Percentiles rank a stretch among this genome's conserved stretches.
phyloP scores from a whole-genome alignment of 2,797 vertebrate genomes.

The Anguilla obscura region DNA sequence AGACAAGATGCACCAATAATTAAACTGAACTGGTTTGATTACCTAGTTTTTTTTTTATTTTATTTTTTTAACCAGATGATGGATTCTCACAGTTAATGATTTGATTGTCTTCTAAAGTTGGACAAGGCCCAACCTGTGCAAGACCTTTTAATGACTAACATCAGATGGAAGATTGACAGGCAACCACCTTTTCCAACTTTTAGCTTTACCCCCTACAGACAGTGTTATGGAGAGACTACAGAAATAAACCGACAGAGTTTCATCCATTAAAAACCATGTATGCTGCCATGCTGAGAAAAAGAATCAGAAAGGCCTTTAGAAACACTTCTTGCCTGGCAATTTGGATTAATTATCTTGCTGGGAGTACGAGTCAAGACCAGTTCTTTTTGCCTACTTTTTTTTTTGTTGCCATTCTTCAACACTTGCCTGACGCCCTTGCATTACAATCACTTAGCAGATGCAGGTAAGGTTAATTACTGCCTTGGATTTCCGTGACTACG shows the following conservation, averaged over 20 bases:
- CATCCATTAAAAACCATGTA: neutral
- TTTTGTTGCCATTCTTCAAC: neutral
- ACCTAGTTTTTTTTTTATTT: too few species aligned
- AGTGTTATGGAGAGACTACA: neutral
- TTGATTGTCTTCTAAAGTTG: too few species aligned
- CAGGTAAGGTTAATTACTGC: neutral
- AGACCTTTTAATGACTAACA: neutral
- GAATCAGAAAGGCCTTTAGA: neutral
- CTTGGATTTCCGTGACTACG: neutral
- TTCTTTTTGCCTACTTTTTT: neutral
- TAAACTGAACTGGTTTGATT: too few species aligned
- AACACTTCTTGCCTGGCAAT: neutral
- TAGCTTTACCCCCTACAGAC: neutral
- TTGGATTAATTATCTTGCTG: neutral
- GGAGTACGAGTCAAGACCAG: neutral
- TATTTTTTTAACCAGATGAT: neutral
- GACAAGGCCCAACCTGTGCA: too few species aligned
- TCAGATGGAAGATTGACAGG: too few species aligned
- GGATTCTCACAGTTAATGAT: neutral
- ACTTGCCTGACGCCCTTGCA: neutral
- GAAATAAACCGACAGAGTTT: neutral
- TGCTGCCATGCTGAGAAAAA: neutral
- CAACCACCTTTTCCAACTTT: neutral
- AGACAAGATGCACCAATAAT: too few species aligned
- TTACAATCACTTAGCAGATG: too few species aligned